phyloP scores from a whole-genome alignment of 2,797 vertebrate genomes.

The Hirundo rustica region DNA sequence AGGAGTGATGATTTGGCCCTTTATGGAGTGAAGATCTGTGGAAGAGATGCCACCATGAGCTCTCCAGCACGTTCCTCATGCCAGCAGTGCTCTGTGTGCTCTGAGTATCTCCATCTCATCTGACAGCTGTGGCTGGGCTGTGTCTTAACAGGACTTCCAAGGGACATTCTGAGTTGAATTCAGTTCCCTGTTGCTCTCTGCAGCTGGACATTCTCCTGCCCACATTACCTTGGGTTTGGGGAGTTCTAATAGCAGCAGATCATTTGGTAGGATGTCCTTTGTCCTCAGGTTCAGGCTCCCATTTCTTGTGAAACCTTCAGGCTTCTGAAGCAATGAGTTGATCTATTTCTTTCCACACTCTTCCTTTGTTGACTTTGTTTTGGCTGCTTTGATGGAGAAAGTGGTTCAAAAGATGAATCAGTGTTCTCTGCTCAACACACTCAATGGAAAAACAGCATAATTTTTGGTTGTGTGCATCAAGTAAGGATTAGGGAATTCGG shows the following conservation, averaged over 20 bases:
- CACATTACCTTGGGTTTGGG: background rate
- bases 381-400: slow-evolving; percentile 44
- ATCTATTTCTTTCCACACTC: background rate
- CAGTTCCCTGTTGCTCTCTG: background rate
- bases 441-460: background rate
- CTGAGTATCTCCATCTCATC: background rate
- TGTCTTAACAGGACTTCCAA: background rate
- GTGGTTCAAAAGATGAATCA: slow-evolving; percentile 31
- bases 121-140: background rate
- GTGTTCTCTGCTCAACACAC: background rate
- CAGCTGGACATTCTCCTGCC: background rate
- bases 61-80: background rate
- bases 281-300: background rate
- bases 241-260: background rate
- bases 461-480: background rate
- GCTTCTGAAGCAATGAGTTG: background rate
- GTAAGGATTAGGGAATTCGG: background rate
- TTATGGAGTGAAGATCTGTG: background rate
- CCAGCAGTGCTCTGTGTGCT: background rate
- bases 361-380: background rate
- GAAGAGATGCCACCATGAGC: background rate
- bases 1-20: background rate
- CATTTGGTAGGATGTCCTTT: background rate
- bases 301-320: background rate
- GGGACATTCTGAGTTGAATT: background rate